These are phyloP conservation scores for Apis dorsata DNA, from an alignment of 1,140 invertebrate genomes.

Conservation along the genomic window DNA sequence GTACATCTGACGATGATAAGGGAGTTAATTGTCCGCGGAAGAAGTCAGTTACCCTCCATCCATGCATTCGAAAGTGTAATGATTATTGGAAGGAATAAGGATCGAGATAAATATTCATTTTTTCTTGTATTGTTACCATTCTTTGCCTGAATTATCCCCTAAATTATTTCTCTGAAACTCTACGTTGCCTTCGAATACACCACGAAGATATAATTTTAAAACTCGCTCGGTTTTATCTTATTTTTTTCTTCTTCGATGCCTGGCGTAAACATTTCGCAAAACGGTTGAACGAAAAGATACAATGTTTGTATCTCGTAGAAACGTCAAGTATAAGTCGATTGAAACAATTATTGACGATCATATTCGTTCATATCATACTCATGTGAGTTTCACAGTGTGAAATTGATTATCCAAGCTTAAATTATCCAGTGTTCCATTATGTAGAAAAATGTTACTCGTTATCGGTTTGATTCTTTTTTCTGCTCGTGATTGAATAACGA, in stretches of 20 bases:
- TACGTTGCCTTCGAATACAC: background rate
- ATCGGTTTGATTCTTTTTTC: background rate
- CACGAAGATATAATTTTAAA: background rate
- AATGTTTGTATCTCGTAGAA: background rate
- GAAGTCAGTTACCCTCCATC: no score
- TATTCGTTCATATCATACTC: background rate
- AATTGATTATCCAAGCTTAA: background rate
- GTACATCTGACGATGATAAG: background rate
- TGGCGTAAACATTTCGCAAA: background rate
- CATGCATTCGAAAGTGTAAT: background rate
- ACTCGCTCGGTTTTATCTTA: background rate
- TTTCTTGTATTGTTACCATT: background rate
- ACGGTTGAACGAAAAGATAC: background rate
- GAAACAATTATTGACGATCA: background rate
- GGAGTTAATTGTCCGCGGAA: background rate
- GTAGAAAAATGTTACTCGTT: slow-evolving; percentile 16
- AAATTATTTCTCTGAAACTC: background rate
- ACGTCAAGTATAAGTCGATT: no score
- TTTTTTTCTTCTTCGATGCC: background rate
- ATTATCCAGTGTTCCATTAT: background rate
- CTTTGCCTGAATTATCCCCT: no score
- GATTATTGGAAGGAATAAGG: background rate
- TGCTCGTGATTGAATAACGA: background rate
- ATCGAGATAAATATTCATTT: slow-evolving; percentile 20
- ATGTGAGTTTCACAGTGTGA: background rate